A percentile compares a stretch with the other conserved stretches of the same genome.
Evolutionary conservation across 2,888 invertebrate species (phyloP).

Genomic region (Acleris sparsana): DNA sequence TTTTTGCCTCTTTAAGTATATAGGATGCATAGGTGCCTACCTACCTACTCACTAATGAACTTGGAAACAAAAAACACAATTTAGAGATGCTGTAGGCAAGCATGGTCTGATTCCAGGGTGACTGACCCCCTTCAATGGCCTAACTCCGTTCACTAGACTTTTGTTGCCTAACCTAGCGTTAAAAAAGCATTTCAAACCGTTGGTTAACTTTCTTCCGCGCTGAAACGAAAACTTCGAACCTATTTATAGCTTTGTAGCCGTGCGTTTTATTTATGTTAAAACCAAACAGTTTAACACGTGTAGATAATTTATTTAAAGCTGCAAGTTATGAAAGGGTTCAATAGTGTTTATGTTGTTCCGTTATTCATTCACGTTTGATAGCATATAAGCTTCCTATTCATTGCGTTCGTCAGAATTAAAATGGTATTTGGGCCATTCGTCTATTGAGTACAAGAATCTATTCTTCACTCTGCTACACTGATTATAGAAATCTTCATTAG

Average conservation of each 20-base stretch:
- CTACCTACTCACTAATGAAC: conserved; percentile 4
- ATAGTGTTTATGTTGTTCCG: conserved; percentile 1
- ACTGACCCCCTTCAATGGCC: conserved; percentile 70
- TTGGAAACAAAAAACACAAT: conserved; percentile 37
- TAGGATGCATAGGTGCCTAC: no score
- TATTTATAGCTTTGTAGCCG: conserved; percentile 20
- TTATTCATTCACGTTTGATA: conserved; percentile 35
- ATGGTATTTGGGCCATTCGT: conserved; percentile 70
- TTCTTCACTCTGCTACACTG: conserved; percentile 60
- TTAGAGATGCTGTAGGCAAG: conserved; percentile 39
- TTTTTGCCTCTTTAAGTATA: conserved; percentile 4
- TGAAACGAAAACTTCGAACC: conserved; percentile 18
- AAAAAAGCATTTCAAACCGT: conserved; percentile 32
- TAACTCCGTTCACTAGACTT: conserved; percentile 50
- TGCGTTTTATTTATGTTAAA: conserved; percentile 1
- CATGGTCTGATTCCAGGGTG: conserved; percentile 65
- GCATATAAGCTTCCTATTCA: conserved; percentile 21
- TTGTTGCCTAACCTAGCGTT: conserved; percentile 37
- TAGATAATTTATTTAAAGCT: background rate
- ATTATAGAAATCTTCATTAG: conserved; percentile 51
- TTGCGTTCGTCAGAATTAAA: conserved; percentile 5
- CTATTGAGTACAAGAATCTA: conserved; percentile 66
- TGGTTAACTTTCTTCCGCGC: conserved; percentile 23
- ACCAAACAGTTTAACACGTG: conserved; percentile 27
- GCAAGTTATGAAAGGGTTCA: conserved; percentile 1